Conservation (phyloP, 2,113 vertebrate species). For the Callaeas wilsoni region DNA sequence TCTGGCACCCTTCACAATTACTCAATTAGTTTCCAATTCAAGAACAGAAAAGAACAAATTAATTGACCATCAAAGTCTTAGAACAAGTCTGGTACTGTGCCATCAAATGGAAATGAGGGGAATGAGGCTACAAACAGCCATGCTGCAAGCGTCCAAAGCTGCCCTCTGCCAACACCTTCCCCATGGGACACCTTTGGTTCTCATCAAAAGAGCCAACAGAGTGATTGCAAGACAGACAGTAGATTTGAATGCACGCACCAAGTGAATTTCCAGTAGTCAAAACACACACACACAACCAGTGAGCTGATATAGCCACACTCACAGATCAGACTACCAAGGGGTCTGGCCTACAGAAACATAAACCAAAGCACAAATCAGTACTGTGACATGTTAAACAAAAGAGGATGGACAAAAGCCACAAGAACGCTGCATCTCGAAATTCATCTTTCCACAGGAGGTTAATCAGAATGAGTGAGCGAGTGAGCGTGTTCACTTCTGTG, state of each 20-base stretch:
- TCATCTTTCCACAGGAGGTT: background rate
- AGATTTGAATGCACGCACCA: background rate
- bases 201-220: background rate
- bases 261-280: background rate
- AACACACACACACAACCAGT: background rate
- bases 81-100: slow-evolving; percentile 1
- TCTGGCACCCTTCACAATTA: slow-evolving; percentile 1
- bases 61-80: slow-evolving; percentile 39
- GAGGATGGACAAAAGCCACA: background rate
- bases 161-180: background rate
- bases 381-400: background rate
- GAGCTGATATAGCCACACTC: accelerated
- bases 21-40: slow-evolving; percentile 43
- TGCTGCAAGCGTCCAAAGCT: background rate
- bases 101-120: slow-evolving; percentile 14
- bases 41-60: slow-evolving; percentile 47
- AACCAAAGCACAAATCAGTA: background rate
- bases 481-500: background rate
- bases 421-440: background rate
- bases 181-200: background rate
- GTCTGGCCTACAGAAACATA: background rate
- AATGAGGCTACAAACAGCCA: slow-evolving; percentile 1
- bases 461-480: background rate
- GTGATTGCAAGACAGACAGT: background rate
- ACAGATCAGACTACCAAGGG: background rate